Percentiles rank a stretch among this genome's conserved stretches.
Evolutionary conservation across 2,888 invertebrate genomes (phyloP).

Genomic region (Hirtodrosophila histrioides): DNA sequence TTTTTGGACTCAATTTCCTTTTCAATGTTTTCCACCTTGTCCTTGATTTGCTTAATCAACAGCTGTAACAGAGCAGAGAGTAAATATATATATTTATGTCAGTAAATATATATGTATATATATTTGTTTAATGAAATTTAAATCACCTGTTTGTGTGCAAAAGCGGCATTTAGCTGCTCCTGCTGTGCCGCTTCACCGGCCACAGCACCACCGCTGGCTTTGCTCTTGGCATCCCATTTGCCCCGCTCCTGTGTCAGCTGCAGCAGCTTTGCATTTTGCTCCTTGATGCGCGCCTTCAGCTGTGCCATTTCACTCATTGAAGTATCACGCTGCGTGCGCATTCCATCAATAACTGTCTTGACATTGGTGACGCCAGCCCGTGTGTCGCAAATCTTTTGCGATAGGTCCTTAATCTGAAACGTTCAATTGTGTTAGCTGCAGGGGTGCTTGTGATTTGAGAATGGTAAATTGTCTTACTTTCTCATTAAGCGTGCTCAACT

Average conservation of each 20-base stretch:
- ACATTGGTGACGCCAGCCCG: conserved; percentile 94
- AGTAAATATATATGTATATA: no score
- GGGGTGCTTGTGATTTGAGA: neutral
- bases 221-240: conserved; percentile 89
- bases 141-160: conserved; percentile 86
- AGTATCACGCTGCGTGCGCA: conserved; percentile 95
- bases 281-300: conserved; percentile 92
- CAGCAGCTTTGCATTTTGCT: conserved; percentile 92
- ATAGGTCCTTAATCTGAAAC: conserved; percentile 89
- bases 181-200: conserved; percentile 84
- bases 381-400: conserved; percentile 92
- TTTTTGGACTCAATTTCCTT: conserved; percentile 92
- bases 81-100: neutral
- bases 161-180: conserved; percentile 87
- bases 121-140: neutral
- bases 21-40: conserved; percentile 90
- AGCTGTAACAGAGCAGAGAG: conserved; percentile 84
- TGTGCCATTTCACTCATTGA: conserved; percentile 94
- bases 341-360: conserved; percentile 97
- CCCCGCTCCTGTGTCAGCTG: conserved; percentile 93
- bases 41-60: conserved; percentile 88
- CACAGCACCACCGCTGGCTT: conserved; percentile 78
- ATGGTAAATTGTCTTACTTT: conserved; percentile 64
- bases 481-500: conserved; percentile 87
- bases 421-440: no score